Evolutionary conservation across 2,888 invertebrate genomes (phyloP).

Genomic region (Smittia aterrima): DNA sequence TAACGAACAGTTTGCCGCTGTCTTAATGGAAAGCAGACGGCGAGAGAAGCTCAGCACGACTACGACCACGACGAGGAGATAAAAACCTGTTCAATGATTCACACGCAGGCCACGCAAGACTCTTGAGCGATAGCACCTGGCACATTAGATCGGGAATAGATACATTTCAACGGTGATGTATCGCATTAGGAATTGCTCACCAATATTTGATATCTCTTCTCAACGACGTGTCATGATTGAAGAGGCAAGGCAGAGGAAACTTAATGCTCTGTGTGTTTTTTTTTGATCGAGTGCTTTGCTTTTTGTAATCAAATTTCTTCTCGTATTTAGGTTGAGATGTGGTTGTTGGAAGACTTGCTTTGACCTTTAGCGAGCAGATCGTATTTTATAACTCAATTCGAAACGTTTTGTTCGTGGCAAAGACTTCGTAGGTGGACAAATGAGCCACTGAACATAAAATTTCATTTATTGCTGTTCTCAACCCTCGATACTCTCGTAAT

Average conservation of each 20-base stretch:
- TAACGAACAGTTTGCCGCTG: not conserved
- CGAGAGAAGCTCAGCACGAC: not conserved
- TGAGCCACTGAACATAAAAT: conserved; percentile 6
- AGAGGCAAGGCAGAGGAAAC: no score
- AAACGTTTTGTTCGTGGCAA: no score
- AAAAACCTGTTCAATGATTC: conserved; percentile 23
- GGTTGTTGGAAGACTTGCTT: not conserved
- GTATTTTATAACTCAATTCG: conserved; percentile 1
- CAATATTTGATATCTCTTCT: conserved; percentile 16
- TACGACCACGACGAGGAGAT: not conserved
- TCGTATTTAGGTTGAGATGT: not conserved
- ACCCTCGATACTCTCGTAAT: not conserved
- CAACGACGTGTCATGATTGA: no score
- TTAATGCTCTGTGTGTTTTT: not conserved
- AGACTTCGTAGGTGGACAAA: conserved; percentile 22
- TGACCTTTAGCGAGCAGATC: not conserved
- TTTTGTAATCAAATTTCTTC: conserved; percentile 14
- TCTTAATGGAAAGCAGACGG: not conserved
- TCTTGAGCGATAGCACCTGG: conserved; percentile 20
- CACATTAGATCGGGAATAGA: conserved; percentile 18
- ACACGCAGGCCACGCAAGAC: not conserved
- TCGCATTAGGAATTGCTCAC: conserved; percentile 12
- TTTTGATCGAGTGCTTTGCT: conserved; percentile 18
- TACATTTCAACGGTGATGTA: conserved; percentile 28
- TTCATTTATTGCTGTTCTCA: not conserved